These are phyloP conservation scores for Lucilia sericata DNA, from an alignment of 1,140 invertebrate genomes.

Conservation along the genomic window DNA sequence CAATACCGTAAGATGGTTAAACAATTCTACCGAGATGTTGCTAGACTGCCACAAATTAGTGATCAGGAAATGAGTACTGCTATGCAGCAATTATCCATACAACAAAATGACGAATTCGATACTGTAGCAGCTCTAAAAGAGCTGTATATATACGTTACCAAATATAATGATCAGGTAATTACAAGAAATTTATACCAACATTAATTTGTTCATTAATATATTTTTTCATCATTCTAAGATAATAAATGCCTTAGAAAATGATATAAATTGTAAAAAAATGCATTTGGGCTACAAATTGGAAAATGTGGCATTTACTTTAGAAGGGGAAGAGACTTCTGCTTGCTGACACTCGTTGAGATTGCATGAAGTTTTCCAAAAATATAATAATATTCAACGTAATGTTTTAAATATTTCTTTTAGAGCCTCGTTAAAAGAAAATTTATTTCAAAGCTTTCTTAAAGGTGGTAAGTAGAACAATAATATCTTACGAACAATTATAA, in stretches of 20 bases:
- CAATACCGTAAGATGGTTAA: conserved; percentile 89
- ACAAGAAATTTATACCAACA: conserved; percentile 7
- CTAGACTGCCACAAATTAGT: conserved; percentile 86
- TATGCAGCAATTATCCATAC: conserved; percentile 90
- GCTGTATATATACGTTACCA: conserved; percentile 93
- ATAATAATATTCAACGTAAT: neutral
- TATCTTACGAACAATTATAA: no score
- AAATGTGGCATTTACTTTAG: conserved; percentile 89
- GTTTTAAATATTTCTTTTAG: neutral
- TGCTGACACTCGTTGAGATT: conserved; percentile 59
- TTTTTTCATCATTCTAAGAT: conserved; percentile 70
- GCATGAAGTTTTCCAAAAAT: neutral
- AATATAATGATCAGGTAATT: conserved; percentile 91
- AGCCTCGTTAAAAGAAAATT: neutral
- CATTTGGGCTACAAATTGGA: conserved; percentile 90
- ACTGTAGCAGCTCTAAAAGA: conserved; percentile 91
- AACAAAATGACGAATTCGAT: conserved; percentile 90
- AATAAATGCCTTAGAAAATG: conserved; percentile 80
- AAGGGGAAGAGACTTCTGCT: conserved; percentile 75
- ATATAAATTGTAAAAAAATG: conserved; percentile 85
- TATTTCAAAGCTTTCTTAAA: neutral
- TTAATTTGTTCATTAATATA: neutral
- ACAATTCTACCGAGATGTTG: conserved; percentile 88
- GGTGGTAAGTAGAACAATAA: neutral
- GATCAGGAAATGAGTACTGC: conserved; percentile 93